Evolutionary conservation across 2,113 vertebrate species (phyloP), one percentile per base, ranked within the genome.

Genomic region (Pelobates fuscus): DNA sequence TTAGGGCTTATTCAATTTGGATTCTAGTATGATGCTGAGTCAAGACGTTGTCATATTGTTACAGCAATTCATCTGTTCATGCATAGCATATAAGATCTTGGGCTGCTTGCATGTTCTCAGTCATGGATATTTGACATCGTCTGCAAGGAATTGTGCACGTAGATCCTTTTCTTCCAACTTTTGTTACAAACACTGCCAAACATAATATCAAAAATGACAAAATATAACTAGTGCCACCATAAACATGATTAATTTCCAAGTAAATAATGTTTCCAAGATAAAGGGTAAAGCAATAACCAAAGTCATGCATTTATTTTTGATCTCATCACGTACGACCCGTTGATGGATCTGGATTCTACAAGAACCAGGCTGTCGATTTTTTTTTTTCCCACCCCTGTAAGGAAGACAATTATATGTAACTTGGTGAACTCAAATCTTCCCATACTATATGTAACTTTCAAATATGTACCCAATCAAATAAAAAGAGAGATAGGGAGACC

Each of bases 191-290:
- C 8, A 18, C 23, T 60, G 26, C 55, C 55, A 70, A 58, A 25
- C 20, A 54, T 58, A 70, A 58, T 70, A 58, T 67, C 2, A 41
- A 41, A 18, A 58, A 15, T 57, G 55, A 10, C n/a, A 37, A 69
- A 23, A 27, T 29, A 18, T 69, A 26, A 57, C 49, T 29, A n/a
- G 37, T 1, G 37, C 37, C 26, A 32, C 52, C 54, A 54, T 43
- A 70, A 70, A 70, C 67, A 58, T 17, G n/a, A 43, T 70, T 25
- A 70, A 26, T 21, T 69, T 5, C 21, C 21, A 41, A 70, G 46
- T 49, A 32, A 55, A 49, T 21, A 41, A 10, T 15, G 57, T 17
- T 20, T 29, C 67, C 24, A 24, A 58, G 44, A 49, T 49, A 17
- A 49, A 18, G 44, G 10, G 1, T 5, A 6, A 6, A 37, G 32